Percentiles rank a stretch among this genome's conserved stretches.
phyloP scores from a whole-genome alignment of 2,113 vertebrate genomes.

The Raphicerus campestris region DNA sequence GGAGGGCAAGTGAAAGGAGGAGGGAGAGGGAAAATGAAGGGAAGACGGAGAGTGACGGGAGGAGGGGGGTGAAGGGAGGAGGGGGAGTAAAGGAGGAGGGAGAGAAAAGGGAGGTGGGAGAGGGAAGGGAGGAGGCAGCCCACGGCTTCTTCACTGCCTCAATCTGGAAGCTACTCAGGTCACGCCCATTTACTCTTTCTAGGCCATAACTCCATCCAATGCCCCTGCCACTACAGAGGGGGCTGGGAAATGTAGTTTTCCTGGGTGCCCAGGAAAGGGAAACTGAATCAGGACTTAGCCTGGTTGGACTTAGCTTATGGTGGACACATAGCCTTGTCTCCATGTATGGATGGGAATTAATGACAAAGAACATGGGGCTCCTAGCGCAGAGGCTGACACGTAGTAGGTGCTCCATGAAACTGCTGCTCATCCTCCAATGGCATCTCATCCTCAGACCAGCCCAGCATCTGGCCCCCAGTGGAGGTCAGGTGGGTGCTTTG shows the following conservation, averaged over 20 bases:
- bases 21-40: no score
- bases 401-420: neutral
- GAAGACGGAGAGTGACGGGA: no score
- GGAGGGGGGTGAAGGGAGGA: no score
- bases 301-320: neutral
- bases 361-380: neutral
- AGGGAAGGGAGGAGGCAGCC: fast-evolving
- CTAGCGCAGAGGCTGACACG: no score
- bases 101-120: no score
- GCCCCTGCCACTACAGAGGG: neutral
- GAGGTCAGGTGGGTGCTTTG: fast-evolving
- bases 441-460: neutral
- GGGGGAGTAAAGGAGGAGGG: no score
- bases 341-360: neutral
- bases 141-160: neutral
- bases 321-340: neutral
- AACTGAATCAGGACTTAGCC: fast-evolving
- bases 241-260: neutral
- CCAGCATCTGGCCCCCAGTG: fast-evolving
- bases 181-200: neutral
- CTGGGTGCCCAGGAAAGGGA: neutral
- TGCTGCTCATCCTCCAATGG: neutral
- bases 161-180: neutral
- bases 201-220: neutral
- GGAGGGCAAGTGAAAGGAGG: fast-evolving